These are phyloP conservation scores for Archegozetes longisetosus DNA, from an alignment of 1,140 invertebrate genomes.

Conservation along the genomic window DNA sequence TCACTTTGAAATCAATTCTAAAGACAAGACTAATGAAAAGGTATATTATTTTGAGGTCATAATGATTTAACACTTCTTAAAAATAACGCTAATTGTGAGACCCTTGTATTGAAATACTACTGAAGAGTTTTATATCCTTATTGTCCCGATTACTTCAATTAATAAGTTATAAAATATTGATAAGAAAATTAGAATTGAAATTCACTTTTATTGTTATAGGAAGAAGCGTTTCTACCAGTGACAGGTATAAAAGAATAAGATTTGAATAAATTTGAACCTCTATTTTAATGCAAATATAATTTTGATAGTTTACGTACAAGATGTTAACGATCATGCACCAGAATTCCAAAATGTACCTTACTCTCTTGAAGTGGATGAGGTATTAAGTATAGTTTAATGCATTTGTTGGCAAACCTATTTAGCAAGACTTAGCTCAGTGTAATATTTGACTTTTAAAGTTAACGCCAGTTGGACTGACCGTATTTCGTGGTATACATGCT, in stretches of 20 bases:
- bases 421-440: background rate
- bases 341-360: slow-evolving; percentile 49
- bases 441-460: slow-evolving; percentile 39
- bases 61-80: too few species aligned
- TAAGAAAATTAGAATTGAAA: too few species aligned
- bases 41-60: too few species aligned
- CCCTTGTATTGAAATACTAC: too few species aligned
- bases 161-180: slow-evolving; percentile 1
- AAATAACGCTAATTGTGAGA: too few species aligned
- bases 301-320: slow-evolving; percentile 25
- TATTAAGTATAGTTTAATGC: too few species aligned
- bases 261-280: background rate
- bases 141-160: too few species aligned
- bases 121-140: too few species aligned
- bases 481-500: slow-evolving; percentile 61
- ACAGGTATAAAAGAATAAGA: slow-evolving; percentile 35
- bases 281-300: background rate
- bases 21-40: too few species aligned
- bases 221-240: slow-evolving; percentile 55
- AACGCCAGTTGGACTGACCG: slow-evolving; percentile 61
- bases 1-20: too few species aligned
- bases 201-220: slow-evolving; percentile 37
- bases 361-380: slow-evolving; percentile 53
- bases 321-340: slow-evolving; percentile 56
- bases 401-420: too few species aligned